phyloP scores from a whole-genome alignment of 2,888 invertebrate species.

The Cotesia congregata region DNA sequence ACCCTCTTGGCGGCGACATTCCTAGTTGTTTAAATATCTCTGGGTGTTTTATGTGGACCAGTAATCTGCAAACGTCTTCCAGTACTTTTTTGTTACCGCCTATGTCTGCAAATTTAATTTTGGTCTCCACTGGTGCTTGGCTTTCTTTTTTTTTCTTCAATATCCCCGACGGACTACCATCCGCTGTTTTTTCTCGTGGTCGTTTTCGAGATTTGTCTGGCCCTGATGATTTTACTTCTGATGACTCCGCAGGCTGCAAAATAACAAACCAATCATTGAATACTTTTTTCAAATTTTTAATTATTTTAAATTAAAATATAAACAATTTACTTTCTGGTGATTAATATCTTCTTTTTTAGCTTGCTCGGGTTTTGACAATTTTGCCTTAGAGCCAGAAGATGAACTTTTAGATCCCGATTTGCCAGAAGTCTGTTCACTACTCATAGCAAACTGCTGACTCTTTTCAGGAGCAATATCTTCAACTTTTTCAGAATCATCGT shows the following conservation, averaged over 20 bases:
- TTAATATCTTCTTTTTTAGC: slow-evolving; percentile 5
- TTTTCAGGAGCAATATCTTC: slow-evolving; percentile 45
- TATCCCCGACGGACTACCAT: slow-evolving; percentile 53
- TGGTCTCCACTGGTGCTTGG: slow-evolving; percentile 68
- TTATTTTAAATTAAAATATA: not conserved
- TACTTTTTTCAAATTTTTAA: too few species aligned
- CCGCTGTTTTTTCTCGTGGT: slow-evolving; percentile 61
- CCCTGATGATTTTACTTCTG: slow-evolving; percentile 1
- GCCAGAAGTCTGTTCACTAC: not conserved
- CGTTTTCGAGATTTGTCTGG: slow-evolving; percentile 26
- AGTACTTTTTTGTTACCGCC: slow-evolving; percentile 86
- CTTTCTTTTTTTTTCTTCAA: slow-evolving; percentile 57
- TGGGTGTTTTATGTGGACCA: slow-evolving; percentile 90
- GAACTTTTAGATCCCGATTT: not conserved
- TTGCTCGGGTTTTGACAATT: slow-evolving; percentile 2
- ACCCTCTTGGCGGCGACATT: slow-evolving; percentile 89
- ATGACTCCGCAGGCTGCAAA: slow-evolving; percentile 5
- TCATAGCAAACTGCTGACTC: slow-evolving; percentile 20
- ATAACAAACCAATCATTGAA: not conserved
- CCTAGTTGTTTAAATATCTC: slow-evolving; percentile 90
- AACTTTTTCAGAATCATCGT: slow-evolving; percentile 71
- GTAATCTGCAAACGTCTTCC: slow-evolving; percentile 79
- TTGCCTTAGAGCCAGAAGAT: slow-evolving; percentile 15
- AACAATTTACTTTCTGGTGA: slow-evolving; percentile 27
- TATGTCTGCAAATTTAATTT: slow-evolving; percentile 80